Evolutionary conservation across 37 sponge, comb jelly and placozoan genomes (phyloP), one percentile per base, ranked within the genome.

Genomic region (Tethya wilhelma): DNA sequence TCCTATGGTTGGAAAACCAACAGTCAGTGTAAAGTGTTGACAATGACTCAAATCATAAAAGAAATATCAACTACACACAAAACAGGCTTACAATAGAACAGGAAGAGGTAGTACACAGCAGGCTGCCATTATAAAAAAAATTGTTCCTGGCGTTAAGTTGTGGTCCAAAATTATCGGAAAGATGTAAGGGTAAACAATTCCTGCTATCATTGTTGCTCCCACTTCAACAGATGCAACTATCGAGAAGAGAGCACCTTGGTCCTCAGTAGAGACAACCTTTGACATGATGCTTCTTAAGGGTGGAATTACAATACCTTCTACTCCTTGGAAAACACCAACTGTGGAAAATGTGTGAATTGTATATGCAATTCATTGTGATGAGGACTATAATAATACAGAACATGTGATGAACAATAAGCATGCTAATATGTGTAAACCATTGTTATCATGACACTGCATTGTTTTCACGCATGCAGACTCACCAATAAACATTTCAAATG

Each of bases 401-500:
- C n/a, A n/a, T n/a, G n/a, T n/a, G n/a, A n/a, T n/a, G n/a, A n/a
- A n/a, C n/a, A n/a, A n/a, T n/a, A n/a, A n/a, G n/a, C n/a, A n/a
- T n/a, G n/a, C n/a, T n/a, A n/a, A n/a, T n/a, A n/a, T n/a, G n/a
- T n/a, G n/a, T n/a, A n/a, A n/a, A n/a, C n/a, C n/a, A n/a, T n/a
- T n/a, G n/a, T n/a, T n/a, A n/a, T n/a, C n/a, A n/a, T n/a, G n/a
- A n/a, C n/a, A n/a, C n/a, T n/a, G n/a, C n/a, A n/a, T n/a, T n/a
- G n/a, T n/a, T n/a, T n/a, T n/a, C n/a, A n/a, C n/a, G n/a, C n/a
- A n/a, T n/a, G n/a, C n/a, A 67, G 9, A 70, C 90, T 75, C 69
- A 90, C 90, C 33, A 19, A 80, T 33, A 37, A 79, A 90, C 74
- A 90, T 75, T 42, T 84, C 38, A 70, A 72, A 90, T 2, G 60